These are phyloP conservation scores for Epizoanthus scotinus DNA, from an alignment of 92 coral and sea anemone species.

Conservation along the genomic window DNA sequence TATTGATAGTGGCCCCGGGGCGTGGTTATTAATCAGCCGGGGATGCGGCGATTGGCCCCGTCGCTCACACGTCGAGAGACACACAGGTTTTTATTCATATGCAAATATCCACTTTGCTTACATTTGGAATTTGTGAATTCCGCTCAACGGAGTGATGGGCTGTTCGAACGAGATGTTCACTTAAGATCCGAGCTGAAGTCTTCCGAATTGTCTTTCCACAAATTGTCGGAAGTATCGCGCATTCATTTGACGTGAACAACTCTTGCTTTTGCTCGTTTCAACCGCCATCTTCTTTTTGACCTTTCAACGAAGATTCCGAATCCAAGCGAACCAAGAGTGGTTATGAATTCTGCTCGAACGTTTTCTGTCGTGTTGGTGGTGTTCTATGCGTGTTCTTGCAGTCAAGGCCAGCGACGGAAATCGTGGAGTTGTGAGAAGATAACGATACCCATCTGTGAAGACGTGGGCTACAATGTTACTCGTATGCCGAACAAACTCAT, in stretches of 20 bases:
- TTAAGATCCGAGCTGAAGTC: not conserved
- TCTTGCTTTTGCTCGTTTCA: constrained; percentile 5
- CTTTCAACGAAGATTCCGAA: constrained; percentile 27
- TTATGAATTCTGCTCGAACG: constrained; percentile 20
- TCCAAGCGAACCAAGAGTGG: constrained; percentile 11
- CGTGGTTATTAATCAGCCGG: constrained; percentile 88
- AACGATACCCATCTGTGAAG: constrained; percentile 56
- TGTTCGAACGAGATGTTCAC: constrained; percentile 20
- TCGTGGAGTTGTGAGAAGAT: constrained; percentile 82
- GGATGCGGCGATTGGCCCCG: constrained; percentile 76
- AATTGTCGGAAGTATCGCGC: not conserved
- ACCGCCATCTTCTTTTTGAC: constrained; percentile 45
- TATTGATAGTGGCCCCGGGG: constrained; percentile 70
- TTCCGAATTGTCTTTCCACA: not conserved
- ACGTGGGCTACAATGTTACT: constrained; percentile 83
- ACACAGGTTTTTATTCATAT: constrained; percentile 77
- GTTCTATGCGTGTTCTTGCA: constrained; percentile 31
- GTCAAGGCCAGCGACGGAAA: constrained; percentile 54
- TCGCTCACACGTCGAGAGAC: constrained; percentile 53
- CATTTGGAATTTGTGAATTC: constrained; percentile 64
- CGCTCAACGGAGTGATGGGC: constrained; percentile 38
- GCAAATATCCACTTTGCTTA: constrained; percentile 62
- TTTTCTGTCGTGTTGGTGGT: constrained; percentile 36
- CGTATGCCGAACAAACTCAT: constrained; percentile 86
- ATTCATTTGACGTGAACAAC: not conserved